Percentiles rank a stretch among this genome's conserved stretches.
These are phyloP conservation scores for Emmelina monodactyla DNA, from an alignment of 2,888 invertebrate genomes.

Conservation along the genomic window DNA sequence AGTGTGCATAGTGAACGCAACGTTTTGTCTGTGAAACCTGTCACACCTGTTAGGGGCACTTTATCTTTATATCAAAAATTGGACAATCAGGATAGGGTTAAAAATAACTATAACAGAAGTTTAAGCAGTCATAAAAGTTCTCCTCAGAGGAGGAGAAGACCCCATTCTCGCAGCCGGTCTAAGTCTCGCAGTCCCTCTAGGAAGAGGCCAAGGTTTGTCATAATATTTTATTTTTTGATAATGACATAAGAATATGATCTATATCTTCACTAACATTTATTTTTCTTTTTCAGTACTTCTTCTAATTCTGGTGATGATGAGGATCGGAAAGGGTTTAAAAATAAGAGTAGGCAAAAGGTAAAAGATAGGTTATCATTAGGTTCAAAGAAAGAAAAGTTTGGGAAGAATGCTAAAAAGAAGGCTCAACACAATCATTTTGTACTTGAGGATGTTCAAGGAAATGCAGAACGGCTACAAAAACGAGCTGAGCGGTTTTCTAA, in stretches of 20 bases:
- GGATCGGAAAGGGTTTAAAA: slow-evolving; percentile 49
- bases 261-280: slow-evolving; percentile 3
- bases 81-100: slow-evolving; percentile 33
- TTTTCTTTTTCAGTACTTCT: slow-evolving; percentile 45
- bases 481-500: slow-evolving; percentile 88
- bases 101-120: slow-evolving; percentile 25
- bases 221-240: slow-evolving; percentile 4
- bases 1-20: slow-evolving; percentile 83
- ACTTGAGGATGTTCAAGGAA: slow-evolving; percentile 74
- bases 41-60: slow-evolving; percentile 65
- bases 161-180: slow-evolving; percentile 42
- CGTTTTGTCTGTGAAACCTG: slow-evolving; percentile 69
- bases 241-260: no score
- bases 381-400: slow-evolving; percentile 51
- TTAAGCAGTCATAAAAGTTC: slow-evolving; percentile 33
- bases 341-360: slow-evolving; percentile 57
- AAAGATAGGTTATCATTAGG: slow-evolving; percentile 64
- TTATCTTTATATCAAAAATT: slow-evolving; percentile 68
- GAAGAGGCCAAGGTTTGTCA: slow-evolving; percentile 56
- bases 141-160: slow-evolving; percentile 40
- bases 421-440: slow-evolving; percentile 73
- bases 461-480: slow-evolving; percentile 82
- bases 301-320: slow-evolving; percentile 63
- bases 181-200: slow-evolving; percentile 57
- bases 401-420: slow-evolving; percentile 64